Conservation (phyloP, 2,888 invertebrate genomes). For the Archips xylosteana region DNA sequence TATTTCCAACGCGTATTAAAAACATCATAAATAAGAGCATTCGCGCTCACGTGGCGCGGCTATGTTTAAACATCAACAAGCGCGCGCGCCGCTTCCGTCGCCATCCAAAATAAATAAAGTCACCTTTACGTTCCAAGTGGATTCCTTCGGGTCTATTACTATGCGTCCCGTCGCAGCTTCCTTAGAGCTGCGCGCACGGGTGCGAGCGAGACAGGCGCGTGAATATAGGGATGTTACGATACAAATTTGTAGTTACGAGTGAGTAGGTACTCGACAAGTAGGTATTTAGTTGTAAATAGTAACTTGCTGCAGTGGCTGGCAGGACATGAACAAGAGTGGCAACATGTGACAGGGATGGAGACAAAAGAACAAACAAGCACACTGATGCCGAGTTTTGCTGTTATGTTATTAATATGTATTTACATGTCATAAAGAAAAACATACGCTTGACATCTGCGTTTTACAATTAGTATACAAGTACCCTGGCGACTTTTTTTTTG, state of each 20-base stretch:
- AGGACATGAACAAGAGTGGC: too few species aligned
- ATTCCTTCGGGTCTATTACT: conserved; percentile 46
- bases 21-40: conserved; percentile 14
- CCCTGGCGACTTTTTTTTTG: too few species aligned
- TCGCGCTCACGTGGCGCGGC: conserved; percentile 12
- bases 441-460: too few species aligned
- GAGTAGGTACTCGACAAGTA: too few species aligned
- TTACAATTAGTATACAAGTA: too few species aligned
- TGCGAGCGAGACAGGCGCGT: conserved; percentile 16
- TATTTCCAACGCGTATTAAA: not conserved
- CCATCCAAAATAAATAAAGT: conserved; percentile 47
- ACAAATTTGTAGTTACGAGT: not conserved
- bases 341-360: too few species aligned
- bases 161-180: conserved; percentile 17
- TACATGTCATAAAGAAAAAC: too few species aligned
- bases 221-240: not conserved
- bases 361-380: too few species aligned
- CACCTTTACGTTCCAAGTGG: conserved; percentile 53
- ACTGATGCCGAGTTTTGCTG: too few species aligned
- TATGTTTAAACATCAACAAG: conserved; percentile 17
- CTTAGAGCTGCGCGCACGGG: conserved; percentile 19
- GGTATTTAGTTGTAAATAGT: too few species aligned
- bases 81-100: conserved; percentile 34
- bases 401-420: too few species aligned
- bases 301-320: too few species aligned